These are phyloP conservation scores for Acheta domesticus DNA, from an alignment of 2,888 invertebrate species.

Conservation along the genomic window DNA sequence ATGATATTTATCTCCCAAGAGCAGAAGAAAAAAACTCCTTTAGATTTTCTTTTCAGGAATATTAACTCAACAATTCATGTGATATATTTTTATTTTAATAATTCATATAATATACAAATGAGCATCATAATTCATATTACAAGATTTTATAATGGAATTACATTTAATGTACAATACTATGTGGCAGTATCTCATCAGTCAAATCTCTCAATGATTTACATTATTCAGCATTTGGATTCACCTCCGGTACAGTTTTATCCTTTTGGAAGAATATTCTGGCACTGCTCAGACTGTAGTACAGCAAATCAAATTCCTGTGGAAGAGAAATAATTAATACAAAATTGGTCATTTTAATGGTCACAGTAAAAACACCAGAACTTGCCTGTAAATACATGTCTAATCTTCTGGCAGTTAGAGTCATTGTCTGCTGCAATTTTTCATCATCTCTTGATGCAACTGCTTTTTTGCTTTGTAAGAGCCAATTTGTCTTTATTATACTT, in stretches of 20 bases:
- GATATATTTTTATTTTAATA: too few relatives aligned
- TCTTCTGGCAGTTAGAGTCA: constrained; percentile 82
- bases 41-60: too few relatives aligned
- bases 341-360: not conserved
- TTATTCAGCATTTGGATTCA: constrained; percentile 5
- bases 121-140: too few relatives aligned
- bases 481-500: constrained; percentile 65
- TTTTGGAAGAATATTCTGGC: constrained; percentile 89
- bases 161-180: too few relatives aligned
- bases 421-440: constrained; percentile 87
- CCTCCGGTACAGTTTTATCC: constrained; percentile 37
- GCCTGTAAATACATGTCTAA: constrained; percentile 67
- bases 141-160: too few relatives aligned
- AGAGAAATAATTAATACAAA: constrained; percentile 41
- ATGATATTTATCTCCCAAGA: too few relatives aligned
- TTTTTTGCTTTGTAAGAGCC: constrained; percentile 44
- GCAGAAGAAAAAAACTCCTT: too few relatives aligned
- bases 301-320: constrained; percentile 80
- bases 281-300: constrained; percentile 89
- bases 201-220: too few relatives aligned
- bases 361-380: constrained; percentile 30
- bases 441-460: constrained; percentile 56
- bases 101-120: too few relatives aligned
- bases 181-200: too few relatives aligned
- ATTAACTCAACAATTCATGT: too few relatives aligned